Conservation (phyloP, 2,888 invertebrate genomes). For the Chymomyza caudatula region DNA sequence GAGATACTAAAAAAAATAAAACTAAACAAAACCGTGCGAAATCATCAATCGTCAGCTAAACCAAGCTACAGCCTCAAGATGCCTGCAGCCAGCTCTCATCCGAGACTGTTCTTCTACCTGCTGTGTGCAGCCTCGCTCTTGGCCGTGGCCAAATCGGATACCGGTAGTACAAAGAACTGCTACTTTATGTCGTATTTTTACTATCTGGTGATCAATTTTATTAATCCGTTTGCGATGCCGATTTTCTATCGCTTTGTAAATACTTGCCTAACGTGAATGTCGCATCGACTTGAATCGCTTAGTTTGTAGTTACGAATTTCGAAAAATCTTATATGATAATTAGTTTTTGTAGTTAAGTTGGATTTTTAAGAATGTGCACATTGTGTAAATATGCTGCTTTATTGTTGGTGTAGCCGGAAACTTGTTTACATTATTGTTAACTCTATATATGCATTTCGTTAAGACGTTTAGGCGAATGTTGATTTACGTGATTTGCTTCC, state of each 20-base stretch:
- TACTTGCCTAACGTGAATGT: constrained; percentile 56
- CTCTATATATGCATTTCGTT: no score
- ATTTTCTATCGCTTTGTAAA: constrained; percentile 73
- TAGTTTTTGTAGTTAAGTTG: no score
- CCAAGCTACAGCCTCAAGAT: constrained; percentile 39
- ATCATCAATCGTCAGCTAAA: background rate
- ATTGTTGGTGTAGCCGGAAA: background rate
- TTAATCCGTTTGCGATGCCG: constrained; percentile 74
- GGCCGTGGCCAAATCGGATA: constrained; percentile 71
- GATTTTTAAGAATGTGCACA: constrained; percentile 5
- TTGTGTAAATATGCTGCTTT: constrained; percentile 19
- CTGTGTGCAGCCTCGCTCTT: constrained; percentile 71
- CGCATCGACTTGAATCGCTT: constrained; percentile 5
- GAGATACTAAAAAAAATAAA: constrained; percentile 10
- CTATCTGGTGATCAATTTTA: constrained; percentile 71
- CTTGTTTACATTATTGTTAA: background rate
- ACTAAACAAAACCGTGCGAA: constrained; percentile 23
- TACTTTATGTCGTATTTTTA: constrained; percentile 74
- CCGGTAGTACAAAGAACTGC: constrained; percentile 74
- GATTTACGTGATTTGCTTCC: no score
- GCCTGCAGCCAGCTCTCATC: constrained; percentile 64
- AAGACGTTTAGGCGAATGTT: no score
- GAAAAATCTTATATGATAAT: no score
- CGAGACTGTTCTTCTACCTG: constrained; percentile 72
- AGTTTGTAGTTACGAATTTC: background rate